phyloP scores from a whole-genome alignment of 2,113 vertebrate species.

The Actinemys pallida region DNA sequence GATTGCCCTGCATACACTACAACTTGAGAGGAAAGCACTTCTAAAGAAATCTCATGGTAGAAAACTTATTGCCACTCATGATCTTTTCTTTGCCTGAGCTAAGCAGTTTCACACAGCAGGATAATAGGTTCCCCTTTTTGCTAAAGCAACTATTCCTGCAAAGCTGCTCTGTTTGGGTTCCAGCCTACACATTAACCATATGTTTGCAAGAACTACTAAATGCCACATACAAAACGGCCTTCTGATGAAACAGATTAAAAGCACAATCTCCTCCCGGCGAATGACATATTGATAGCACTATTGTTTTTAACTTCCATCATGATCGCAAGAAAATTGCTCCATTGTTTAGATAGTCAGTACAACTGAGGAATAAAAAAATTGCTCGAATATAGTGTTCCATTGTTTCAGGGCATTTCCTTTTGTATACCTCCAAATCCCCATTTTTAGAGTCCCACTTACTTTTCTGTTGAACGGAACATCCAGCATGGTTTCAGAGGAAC shows the following conservation, averaged over 20 bases:
- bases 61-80: conserved; percentile 14
- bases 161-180: neutral
- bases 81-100: neutral
- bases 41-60: neutral
- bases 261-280: conserved; percentile 38
- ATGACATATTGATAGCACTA: conserved; percentile 23
- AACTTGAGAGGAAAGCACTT: neutral
- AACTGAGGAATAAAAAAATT: neutral
- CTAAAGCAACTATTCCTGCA: neutral
- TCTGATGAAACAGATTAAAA: conserved; percentile 46
- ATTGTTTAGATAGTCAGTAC: neutral
- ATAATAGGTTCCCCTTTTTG: neutral
- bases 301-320: neutral
- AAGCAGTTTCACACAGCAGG: conserved; percentile 28
- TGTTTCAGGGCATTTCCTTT: neutral
- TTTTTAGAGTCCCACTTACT: neutral
- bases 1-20: neutral
- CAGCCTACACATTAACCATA: neutral
- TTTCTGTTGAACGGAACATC: neutral
- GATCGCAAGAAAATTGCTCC: neutral
- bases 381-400: neutral
- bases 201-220: conserved; percentile 12
- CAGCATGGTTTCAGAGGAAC: neutral
- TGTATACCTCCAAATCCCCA: neutral
- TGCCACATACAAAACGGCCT: conserved; percentile 11